Evolutionary conservation across 2,113 vertebrate genomes (phyloP).

Genomic region (Brachyistius frenatus): DNA sequence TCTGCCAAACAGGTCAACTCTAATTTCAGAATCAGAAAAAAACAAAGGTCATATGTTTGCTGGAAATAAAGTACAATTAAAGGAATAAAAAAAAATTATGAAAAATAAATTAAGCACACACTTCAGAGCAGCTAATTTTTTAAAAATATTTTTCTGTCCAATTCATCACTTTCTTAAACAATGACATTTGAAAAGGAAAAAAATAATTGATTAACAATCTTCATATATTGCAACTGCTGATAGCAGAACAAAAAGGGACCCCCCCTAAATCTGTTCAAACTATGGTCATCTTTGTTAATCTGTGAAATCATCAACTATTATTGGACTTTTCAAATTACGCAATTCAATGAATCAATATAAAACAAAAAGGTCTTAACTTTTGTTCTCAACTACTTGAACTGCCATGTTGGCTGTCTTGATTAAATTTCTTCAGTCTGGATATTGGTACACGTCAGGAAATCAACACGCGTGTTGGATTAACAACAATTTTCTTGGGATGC

Average conservation of each 20-base stretch:
- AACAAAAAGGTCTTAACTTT: neutral
- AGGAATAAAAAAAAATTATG: neutral
- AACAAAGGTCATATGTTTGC: neutral
- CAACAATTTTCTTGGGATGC: conserved; percentile 1
- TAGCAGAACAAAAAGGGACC: conserved; percentile 1
- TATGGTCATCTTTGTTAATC: neutral
- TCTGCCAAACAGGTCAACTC: conserved; percentile 29
- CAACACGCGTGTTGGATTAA: neutral
- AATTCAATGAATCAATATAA: neutral
- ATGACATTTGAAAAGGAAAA: neutral
- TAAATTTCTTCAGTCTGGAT: neutral
- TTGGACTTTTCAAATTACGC: neutral
- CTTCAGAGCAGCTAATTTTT: conserved; percentile 5
- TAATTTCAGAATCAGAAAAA: neutral
- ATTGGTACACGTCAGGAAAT: neutral
- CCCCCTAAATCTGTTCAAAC: neutral
- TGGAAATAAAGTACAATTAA: conserved; percentile 29
- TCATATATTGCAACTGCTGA: neutral
- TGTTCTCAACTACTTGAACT: neutral
- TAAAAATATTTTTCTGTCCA: neutral
- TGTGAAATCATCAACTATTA: neutral
- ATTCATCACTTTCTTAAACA: neutral
- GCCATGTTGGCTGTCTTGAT: neutral
- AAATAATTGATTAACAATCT: neutral
- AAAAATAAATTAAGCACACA: conserved; percentile 43